Evolutionary conservation across 2,888 invertebrate species (phyloP).

Genomic region (Lampropteryx suffumata): DNA sequence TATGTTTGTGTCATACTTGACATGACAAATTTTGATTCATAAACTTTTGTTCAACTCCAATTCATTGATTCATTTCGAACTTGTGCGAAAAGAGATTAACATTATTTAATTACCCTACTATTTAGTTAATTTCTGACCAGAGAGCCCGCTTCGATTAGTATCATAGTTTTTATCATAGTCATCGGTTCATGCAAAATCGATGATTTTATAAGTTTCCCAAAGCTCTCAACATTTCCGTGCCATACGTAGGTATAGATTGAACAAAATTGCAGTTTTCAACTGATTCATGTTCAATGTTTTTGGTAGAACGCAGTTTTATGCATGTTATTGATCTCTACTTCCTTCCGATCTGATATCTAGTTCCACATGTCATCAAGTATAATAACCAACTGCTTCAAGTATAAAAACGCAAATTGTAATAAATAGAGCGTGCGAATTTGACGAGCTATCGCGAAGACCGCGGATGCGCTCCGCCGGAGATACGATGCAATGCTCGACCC

Average conservation of each 20-base stretch:
- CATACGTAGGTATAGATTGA: too few species aligned
- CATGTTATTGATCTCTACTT: background rate
- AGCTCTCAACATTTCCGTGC: too few species aligned
- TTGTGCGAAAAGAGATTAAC: too few species aligned
- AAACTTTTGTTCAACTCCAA: slow-evolving; percentile 1
- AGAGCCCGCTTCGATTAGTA: too few species aligned
- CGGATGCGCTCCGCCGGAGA: slow-evolving; percentile 64
- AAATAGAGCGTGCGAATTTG: slow-evolving; percentile 75
- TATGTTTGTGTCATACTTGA: background rate
- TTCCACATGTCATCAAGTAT: slow-evolving; percentile 15
- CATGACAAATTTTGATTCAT: background rate
- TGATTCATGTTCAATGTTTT: too few species aligned
- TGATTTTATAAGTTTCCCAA: too few species aligned
- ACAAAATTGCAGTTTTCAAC: too few species aligned
- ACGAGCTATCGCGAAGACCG: slow-evolving; percentile 64
- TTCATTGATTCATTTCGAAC: background rate
- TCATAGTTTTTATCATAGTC: too few species aligned
- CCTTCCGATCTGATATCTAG: slow-evolving; percentile 16
- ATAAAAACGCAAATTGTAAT: slow-evolving; percentile 52
- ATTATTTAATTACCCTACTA: too few species aligned
- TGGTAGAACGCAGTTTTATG: background rate
- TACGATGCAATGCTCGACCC: slow-evolving; percentile 74
- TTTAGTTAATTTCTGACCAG: too few species aligned
- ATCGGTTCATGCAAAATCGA: too few species aligned
- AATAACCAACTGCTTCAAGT: slow-evolving; percentile 15